Evolutionary conservation across 2,888 invertebrate genomes (phyloP).

Genomic region (Eilema griseolum): DNA sequence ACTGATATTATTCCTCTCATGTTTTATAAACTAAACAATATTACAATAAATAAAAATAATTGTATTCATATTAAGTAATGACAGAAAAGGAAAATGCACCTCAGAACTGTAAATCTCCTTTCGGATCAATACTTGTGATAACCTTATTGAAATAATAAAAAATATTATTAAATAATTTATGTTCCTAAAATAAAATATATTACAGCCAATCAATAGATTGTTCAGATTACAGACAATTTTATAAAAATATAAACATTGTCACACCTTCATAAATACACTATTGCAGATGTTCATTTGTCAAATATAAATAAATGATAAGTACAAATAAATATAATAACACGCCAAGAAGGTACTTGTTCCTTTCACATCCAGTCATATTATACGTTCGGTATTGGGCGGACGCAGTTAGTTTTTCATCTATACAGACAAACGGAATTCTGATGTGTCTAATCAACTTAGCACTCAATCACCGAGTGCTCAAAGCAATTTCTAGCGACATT

Average conservation of each 20-base stretch:
- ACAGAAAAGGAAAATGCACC: background rate
- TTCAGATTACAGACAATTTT: slow-evolving; percentile 6
- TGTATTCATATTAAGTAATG: background rate
- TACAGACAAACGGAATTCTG: slow-evolving; percentile 2
- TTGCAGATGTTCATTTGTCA: background rate
- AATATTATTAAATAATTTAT: slow-evolving; percentile 6
- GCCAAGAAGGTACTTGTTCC: slow-evolving; percentile 28
- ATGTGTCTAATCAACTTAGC: background rate
- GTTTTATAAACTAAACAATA: slow-evolving; percentile 28
- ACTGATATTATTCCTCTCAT: slow-evolving; percentile 37
- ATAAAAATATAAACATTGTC: background rate
- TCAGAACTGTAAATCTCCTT: slow-evolving; percentile 4
- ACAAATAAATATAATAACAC: slow-evolving; percentile 40
- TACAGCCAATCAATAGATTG: slow-evolving; percentile 7
- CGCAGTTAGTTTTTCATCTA: slow-evolving; percentile 37
- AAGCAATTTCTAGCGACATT: too few relatives aligned
- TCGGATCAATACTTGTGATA: background rate
- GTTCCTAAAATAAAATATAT: background rate
- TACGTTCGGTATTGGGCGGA: slow-evolving; percentile 34
- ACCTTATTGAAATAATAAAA: slow-evolving; percentile 1
- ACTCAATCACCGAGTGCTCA: background rate
- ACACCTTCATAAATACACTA: background rate
- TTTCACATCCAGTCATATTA: slow-evolving; percentile 51
- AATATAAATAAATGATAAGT: slow-evolving; percentile 24
- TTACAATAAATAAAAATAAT: slow-evolving; percentile 19